These are phyloP conservation scores for Ectropis crepuscularia DNA, from an alignment of 2,888 invertebrate species.

Conservation along the genomic window DNA sequence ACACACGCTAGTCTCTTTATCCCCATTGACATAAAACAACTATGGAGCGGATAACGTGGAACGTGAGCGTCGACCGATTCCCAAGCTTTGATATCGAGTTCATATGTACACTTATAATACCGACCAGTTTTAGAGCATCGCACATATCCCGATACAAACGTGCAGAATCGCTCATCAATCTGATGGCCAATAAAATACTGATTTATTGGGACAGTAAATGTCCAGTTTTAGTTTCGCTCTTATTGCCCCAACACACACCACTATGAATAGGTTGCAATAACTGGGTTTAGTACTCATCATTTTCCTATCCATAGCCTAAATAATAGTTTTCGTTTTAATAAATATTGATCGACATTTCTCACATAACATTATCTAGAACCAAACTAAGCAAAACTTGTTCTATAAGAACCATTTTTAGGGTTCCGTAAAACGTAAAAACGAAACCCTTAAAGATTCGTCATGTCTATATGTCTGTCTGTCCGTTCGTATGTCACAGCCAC, in stretches of 20 bases:
- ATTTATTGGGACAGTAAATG: conserved; percentile 13
- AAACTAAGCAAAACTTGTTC: not conserved
- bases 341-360: too few species aligned
- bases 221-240: conserved; percentile 3
- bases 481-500: too few species aligned
- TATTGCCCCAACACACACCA: not conserved
- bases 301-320: too few species aligned
- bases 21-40: conserved; percentile 3
- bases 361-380: not conserved
- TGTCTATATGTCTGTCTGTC: too few species aligned
- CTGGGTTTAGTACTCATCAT: too few species aligned
- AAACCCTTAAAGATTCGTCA: too few species aligned
- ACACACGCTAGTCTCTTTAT: not conserved
- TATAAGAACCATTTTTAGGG: not conserved
- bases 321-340: too few species aligned
- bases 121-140: not conserved
- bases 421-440: too few species aligned
- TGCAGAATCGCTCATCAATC: conserved; percentile 14
- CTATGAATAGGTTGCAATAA: too few species aligned
- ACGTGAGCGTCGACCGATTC: conserved; percentile 20
- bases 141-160: conserved; percentile 17
- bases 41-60: not conserved
- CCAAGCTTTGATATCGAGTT: conserved; percentile 21
- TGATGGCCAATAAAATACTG: conserved; percentile 18
- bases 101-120: not conserved